phyloP scores from a whole-genome alignment of 2,888 invertebrate genomes.

The Brachylomia viminalis region DNA sequence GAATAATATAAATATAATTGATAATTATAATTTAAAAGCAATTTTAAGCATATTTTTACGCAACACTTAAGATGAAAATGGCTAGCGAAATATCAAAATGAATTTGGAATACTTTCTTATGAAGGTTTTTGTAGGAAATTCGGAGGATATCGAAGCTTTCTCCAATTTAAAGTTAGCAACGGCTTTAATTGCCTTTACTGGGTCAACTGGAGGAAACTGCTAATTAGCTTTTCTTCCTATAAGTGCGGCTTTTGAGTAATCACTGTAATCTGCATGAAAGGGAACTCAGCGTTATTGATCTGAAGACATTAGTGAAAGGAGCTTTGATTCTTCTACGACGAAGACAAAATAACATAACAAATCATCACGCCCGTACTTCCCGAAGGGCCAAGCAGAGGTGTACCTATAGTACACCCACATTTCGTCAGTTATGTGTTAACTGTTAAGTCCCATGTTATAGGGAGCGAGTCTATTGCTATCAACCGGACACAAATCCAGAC shows the following conservation, averaged over 20 bases:
- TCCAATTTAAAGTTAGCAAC: slow-evolving; percentile 12
- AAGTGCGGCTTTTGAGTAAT: slow-evolving; percentile 24
- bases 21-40: slow-evolving; percentile 2
- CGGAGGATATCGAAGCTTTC: slow-evolving; percentile 9
- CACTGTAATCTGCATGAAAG: slow-evolving; percentile 11
- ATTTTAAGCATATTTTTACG: neutral
- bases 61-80: neutral
- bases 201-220: slow-evolving; percentile 39
- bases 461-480: neutral
- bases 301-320: neutral
- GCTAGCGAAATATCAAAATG: slow-evolving; percentile 12
- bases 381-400: neutral
- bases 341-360: neutral
- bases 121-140: slow-evolving; percentile 25
- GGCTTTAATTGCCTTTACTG: slow-evolving; percentile 43
- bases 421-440: neutral
- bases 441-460: neutral
- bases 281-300: slow-evolving; percentile 1
- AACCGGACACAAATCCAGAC: too few relatives aligned
- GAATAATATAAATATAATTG: too few relatives aligned
- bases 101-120: slow-evolving; percentile 14
- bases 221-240: slow-evolving; percentile 33
- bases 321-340: neutral
- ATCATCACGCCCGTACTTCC: too few relatives aligned
- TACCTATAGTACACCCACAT: neutral